Conservation (phyloP, 2,797 vertebrate species). For the Poecilia wingei region DNA sequence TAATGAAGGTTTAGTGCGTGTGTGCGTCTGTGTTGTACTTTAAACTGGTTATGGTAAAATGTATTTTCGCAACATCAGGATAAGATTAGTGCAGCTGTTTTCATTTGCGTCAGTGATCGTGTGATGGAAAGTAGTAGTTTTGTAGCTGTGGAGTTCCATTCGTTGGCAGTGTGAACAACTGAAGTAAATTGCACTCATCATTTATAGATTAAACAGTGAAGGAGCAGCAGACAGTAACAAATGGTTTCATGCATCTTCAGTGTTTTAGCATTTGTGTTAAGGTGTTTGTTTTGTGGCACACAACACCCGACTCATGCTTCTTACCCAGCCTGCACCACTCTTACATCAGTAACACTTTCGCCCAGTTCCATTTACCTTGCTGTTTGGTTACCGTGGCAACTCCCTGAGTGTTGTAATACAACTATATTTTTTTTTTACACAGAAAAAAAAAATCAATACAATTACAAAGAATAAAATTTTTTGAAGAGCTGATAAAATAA, state of each 20-base stretch:
- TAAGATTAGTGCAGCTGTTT: neutral
- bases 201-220: constrained; percentile 11
- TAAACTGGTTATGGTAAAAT: neutral
- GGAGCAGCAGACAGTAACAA: constrained; percentile 18
- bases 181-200: constrained; percentile 14
- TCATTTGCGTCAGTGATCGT: neutral
- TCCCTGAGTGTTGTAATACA: neutral
- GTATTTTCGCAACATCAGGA: neutral
- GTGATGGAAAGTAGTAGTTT: neutral
- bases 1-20: neutral
- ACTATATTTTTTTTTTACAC: no score
- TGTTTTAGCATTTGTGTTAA: constrained; percentile 4
- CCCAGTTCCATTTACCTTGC: neutral
- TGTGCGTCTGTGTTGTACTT: neutral
- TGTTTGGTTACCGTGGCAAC: neutral
- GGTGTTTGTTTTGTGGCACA: neutral
- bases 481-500: neutral
- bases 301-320: neutral
- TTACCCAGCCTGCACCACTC: neutral
- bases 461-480: neutral
- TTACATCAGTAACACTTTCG: neutral
- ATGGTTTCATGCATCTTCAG: neutral
- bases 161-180: neutral
- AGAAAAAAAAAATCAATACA: neutral
- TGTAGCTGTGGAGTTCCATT: neutral